These are phyloP conservation scores for Diabrotica undecimpunctata DNA, from an alignment of 1,140 invertebrate genomes.

Conservation along the genomic window DNA sequence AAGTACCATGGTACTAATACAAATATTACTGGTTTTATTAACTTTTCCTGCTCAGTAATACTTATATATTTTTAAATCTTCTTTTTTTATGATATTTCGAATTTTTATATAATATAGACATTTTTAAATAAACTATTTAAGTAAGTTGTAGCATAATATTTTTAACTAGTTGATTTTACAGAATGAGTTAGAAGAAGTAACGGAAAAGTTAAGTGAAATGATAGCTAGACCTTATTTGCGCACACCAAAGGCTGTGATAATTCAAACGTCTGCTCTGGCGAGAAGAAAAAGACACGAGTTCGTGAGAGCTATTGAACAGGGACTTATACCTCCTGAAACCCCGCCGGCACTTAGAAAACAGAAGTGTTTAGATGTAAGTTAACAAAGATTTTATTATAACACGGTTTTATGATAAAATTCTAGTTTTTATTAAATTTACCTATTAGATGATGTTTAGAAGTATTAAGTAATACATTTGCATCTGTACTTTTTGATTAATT, in stretches of 20 bases:
- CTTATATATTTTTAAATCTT: too few species aligned
- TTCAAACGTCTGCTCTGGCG: slow-evolving; percentile 57
- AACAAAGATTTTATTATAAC: too few species aligned
- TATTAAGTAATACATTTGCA: background rate
- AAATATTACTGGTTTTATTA: too few species aligned
- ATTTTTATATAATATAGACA: too few species aligned
- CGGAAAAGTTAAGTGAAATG: slow-evolving; percentile 65
- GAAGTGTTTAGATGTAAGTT: slow-evolving; percentile 49
- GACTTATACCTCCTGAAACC: slow-evolving; percentile 64
- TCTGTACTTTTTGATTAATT: too few species aligned
- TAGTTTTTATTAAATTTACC: too few species aligned
- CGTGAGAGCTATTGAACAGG: slow-evolving; percentile 61
- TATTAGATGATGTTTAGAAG: background rate
- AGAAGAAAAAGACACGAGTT: slow-evolving; percentile 64
- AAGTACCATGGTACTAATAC: too few species aligned
- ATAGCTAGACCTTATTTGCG: slow-evolving; percentile 62
- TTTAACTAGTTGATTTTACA: slow-evolving; percentile 40
- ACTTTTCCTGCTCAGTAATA: too few species aligned
- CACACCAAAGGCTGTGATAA: slow-evolving; percentile 60
- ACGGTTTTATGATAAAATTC: too few species aligned
- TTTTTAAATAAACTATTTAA: too few species aligned
- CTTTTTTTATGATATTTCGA: too few species aligned
- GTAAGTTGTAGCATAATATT: too few species aligned
- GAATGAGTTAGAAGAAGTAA: slow-evolving; percentile 66
- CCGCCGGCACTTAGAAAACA: slow-evolving; percentile 54